Base-by-base conservation (phyloP, 2,888 invertebrate genomes). In the Mechanitis messenoides region DNA sequence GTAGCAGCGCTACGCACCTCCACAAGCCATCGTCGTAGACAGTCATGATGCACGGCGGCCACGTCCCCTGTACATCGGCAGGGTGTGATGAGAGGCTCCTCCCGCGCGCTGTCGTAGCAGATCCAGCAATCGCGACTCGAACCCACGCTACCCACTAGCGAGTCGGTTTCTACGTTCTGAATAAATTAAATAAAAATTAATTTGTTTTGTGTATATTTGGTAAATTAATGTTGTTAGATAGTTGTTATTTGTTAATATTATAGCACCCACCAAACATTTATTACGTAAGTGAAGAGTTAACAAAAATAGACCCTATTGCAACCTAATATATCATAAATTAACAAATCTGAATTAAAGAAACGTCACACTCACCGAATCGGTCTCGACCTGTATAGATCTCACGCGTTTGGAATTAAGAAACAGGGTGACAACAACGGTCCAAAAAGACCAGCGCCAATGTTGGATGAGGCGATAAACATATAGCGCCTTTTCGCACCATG, bases 1-100 rank as follows among this genome's bases (percentile, higher is more conserved):
- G 47, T 28, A 47, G 47, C 47, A 6, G 9, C 11, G 28, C 1
- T 33, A 3, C 56, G n/a, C 74, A 95, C 96, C 92, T 97, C 97
- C 59, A 97, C 94, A 1, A 97, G 92, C 97, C 97, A 97, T 66
- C 95, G 92, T 65, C 96, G 92, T 60, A 97, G 91, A 80, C 97
- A 97, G 81, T 97, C 96, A 79, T 97, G 96, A 86, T 97, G 97
- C 57, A 97, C 97, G 42, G 94, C 95, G 64, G 96, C 94, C n/a
- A 97, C 96, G 84, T 97, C 97, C 7, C 97, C 97, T 54, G 95
- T 94, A 82, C 97, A 97, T 61, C 11, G 97, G 97, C 97, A 98
- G 2, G 97, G 97, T 9, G 95, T 93, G 78, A 98, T 97, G 63
- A 97, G 91, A 1, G 95, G 94, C 76, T 97, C 97, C 31, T 91